Base-by-base conservation (phyloP, 2,888 invertebrate genomes). In the Asteroscopus sphinx region DNA sequence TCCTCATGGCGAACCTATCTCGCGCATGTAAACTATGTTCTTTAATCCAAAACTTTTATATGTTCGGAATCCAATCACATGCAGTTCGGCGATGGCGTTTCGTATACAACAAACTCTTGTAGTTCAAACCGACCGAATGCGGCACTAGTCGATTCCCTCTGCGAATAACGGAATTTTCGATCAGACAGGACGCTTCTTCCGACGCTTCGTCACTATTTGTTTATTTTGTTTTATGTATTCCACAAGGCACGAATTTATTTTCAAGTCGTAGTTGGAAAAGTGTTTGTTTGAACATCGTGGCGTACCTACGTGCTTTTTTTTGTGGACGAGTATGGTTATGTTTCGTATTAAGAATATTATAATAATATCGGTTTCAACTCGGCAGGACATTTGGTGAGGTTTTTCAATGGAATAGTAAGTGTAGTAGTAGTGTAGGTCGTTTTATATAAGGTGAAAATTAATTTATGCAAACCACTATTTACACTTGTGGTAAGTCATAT, bases 91-190 rank as follows among this genome's bases (percentile, higher is more conserved):
- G 68, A 74, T 73, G 81, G 82, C 73, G 70, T 67, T 78, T 41
- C 49, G 68, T 61, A n/a, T n/a, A 73, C 62, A 75, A 78, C 76
- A 82, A 90, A 87, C 87, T 85, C 80, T 87, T 85, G 63, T 71
- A 83, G 82, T 80, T 80, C 80, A 81, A 83, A 81, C 80, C 81
- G 70, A 71, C 75, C 69, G 76, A 83, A 80, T 82, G 79, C 77
- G 71, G 82, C 81, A 85, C 89, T 91, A 83, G 82, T 79, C 82
- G 76, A 93, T 92, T 93, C 92, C 84, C 88, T 93, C 82, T 91
- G 88, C 86, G 86, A 81, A 85, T 88, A 91, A 93, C 90, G 75
- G 92, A 93, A 93, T 93, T 88, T 82, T 80, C 87, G 87, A 93
- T 92, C 91, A 88, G 84, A 77, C 77, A 68, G 79, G 70, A 59